Base-by-base conservation (phyloP, 2,888 invertebrate genomes). In the Trichopoda pennipes region DNA sequence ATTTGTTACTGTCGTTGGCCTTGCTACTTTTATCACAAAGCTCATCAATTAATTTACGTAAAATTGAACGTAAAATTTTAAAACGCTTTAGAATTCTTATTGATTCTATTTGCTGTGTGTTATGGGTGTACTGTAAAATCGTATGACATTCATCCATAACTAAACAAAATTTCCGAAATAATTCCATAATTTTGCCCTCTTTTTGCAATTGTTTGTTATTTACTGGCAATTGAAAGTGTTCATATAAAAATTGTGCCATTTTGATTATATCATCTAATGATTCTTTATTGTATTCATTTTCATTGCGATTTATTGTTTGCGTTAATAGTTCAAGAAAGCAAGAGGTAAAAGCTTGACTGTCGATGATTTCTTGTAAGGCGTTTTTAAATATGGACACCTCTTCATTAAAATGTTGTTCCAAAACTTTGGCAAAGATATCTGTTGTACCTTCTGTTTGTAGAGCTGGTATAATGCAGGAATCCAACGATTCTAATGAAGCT, bases 401-500 rank as follows among this genome's bases (percentile, higher is more conserved):
- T 63, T 89, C 89, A 56, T 88, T 87, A 49, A 90, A 91, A 84
- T 91, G 91, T 66, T 90, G 88, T 60, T 91, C 90, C 17, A 91
- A 84, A 2, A 91, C 78, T 44, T 88, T 87, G 0, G 90, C 88
- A 79, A 89, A 87, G 2, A 88, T 76, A 17, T 85, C 85, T 1
- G 74, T 63, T 35, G 84, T 80, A 16, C 81, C 77, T 21, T 83
- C 73, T 0, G 88, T 84, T 81, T 90, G 89, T 14, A 91, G 79
- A 0, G 90, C 88, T 1, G 91, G 91, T 83, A 91, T 90, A 68
- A 91, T 87, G 44, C 86, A 88, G 1, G 90, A 87, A 53, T 91
- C 91, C 35, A 91, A 80, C 1, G 90, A 89, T 69, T 91, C 91
- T 61, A 91, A 86, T 0, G 91, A 91, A 6, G 91, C 91, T 32